These are phyloP conservation scores for Hippocampus mohnikei DNA, from an alignment of 2,113 vertebrate species.

Conservation along the genomic window DNA sequence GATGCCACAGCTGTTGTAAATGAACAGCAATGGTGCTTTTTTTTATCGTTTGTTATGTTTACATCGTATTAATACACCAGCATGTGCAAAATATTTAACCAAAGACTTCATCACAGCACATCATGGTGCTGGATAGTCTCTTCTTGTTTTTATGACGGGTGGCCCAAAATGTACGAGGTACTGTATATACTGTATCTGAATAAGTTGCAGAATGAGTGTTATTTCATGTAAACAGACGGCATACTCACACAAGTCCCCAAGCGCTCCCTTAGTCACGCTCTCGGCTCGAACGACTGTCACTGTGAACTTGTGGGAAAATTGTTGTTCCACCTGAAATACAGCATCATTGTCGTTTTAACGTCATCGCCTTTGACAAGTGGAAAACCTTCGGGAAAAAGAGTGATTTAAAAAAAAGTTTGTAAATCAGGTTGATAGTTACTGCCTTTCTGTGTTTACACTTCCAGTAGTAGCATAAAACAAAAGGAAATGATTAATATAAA, in stretches of 20 bases:
- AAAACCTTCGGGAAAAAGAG: not conserved
- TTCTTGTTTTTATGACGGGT: not conserved
- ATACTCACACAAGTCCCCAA: slow-evolving; percentile 93
- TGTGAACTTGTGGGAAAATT: slow-evolving; percentile 88
- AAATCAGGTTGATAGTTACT: not conserved
- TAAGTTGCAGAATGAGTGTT: not conserved
- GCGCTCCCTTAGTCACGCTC: slow-evolving; percentile 90
- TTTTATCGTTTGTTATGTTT: too few species aligned
- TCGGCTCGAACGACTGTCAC: slow-evolving; percentile 84
- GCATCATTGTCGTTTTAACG: slow-evolving; percentile 1
- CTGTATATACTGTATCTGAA: not conserved
- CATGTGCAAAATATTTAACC: too few species aligned
- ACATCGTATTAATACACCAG: too few species aligned
- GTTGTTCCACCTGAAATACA: slow-evolving; percentile 86
- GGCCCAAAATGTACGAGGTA: not conserved
- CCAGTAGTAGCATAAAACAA: not conserved
- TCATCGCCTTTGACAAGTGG: not conserved
- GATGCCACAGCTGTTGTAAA: too few species aligned
- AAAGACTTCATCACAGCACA: not conserved
- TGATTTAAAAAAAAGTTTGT: not conserved
- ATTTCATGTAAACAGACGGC: not conserved
- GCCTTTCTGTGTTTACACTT: not conserved
- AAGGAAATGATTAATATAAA: not conserved
- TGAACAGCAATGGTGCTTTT: too few species aligned
- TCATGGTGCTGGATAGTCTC: not conserved